A percentile compares a stretch with the other conserved stretches of the same genome.
Conservation (phyloP, 2,888 invertebrate genomes). For the Eurytoma adleriae region DNA sequence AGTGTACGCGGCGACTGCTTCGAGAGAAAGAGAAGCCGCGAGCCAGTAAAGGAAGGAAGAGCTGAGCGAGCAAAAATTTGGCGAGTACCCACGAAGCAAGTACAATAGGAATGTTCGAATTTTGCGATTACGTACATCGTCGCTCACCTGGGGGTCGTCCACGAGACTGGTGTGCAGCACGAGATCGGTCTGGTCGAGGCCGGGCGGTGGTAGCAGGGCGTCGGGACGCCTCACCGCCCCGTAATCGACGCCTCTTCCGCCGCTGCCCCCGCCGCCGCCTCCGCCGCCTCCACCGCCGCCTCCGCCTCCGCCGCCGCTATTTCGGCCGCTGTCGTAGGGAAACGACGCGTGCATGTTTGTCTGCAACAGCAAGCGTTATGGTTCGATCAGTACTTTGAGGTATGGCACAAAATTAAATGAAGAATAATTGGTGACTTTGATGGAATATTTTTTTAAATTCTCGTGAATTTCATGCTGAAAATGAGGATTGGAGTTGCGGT, state of each 20-base stretch:
- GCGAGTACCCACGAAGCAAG: not conserved
- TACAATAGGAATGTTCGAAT: constrained; percentile 14
- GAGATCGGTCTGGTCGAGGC: constrained; percentile 74
- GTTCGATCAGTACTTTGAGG: not conserved
- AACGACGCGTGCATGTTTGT: constrained; percentile 78
- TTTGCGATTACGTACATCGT: constrained; percentile 72
- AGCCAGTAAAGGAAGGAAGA: too few species aligned
- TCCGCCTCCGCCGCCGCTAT: constrained; percentile 73
- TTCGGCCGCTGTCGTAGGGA: constrained; percentile 76
- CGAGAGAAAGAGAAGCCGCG: too few species aligned
- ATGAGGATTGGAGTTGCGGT: not conserved
- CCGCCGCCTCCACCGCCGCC: constrained; percentile 75
- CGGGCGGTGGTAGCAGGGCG: constrained; percentile 73
- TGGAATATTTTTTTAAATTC: not conserved
- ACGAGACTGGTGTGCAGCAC: constrained; percentile 75
- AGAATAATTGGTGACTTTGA: too few species aligned
- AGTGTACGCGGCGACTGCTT: too few species aligned
- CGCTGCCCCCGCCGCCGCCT: constrained; percentile 74
- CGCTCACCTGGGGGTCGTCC: constrained; percentile 76
- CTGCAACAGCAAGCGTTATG: constrained; percentile 67
- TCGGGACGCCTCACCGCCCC: constrained; percentile 74
- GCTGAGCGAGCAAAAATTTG: too few species aligned
- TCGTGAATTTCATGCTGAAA: not conserved
- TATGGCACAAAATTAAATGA: too few species aligned
- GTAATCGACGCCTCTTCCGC: constrained; percentile 72